Evolutionary conservation across 1,140 invertebrate species (phyloP), one percentile per base, ranked within the genome.

Genomic region (Maconellicoccus hirsutus): DNA sequence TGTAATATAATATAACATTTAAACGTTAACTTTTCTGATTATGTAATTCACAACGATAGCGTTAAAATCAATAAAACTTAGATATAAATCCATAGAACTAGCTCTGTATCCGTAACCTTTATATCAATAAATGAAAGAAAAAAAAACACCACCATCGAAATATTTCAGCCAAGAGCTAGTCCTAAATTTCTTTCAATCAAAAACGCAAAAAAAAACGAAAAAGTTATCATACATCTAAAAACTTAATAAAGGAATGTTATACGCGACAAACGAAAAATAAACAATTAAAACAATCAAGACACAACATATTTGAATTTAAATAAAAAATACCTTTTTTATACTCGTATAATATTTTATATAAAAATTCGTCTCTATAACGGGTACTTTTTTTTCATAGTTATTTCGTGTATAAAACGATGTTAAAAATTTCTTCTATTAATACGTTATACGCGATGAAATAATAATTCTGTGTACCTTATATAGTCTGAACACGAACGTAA

Each of bases 11-110:
- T 26, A 14, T 66, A 66, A 66, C 21, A 66, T 25, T 66, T 25
- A 25, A 66, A 26, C 61, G 22, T 66, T 66, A 25, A 66, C 61
- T 66, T 66, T n/a, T 66, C 61, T 25, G 61, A 66, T 66, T 66
- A 66, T 26, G 61, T 66, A 25, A 66, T 66, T 66, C 25, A 25
- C 52, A 66, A 66, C 61, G 61, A 66, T 66, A 66, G 25, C 21
- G 25, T 52, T 52, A 52, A 52, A 52, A 52, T 52, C 42, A 52
- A 52, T 52, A 16, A 52, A 52, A 4, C 16, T 52, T 8, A 6
- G n/a, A 52, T 8, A 52, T 52, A 52, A 16, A 52, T 38, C 14
- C 33, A 38, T 52, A 52, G 42, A 16, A 52, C 42, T 52, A 52
- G 42, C 42, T 52, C 42, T 52, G n/a, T 19, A 52, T 16, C 42